Conservation (phyloP, 2,113 vertebrate genomes). For the Platanista minor region DNA sequence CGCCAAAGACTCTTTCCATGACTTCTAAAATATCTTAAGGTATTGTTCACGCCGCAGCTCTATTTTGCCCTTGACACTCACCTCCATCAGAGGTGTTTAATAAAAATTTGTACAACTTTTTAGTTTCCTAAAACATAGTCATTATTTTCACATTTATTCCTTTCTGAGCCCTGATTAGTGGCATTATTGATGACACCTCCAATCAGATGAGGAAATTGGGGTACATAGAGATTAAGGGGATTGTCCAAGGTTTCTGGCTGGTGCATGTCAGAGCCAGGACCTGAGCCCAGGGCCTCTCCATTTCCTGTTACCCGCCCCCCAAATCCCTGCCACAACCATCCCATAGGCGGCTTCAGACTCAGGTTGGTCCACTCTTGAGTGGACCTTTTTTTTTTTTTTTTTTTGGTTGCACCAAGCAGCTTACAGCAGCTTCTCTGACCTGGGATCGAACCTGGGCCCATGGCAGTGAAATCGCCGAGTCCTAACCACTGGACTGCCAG, state of each 20-base stretch:
- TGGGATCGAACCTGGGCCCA: background rate
- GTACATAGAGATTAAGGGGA: background rate
- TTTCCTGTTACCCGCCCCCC: rapidly evolving
- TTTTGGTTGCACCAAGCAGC: background rate
- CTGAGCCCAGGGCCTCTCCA: too few relatives aligned
- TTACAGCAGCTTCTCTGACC: background rate
- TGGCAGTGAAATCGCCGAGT: background rate
- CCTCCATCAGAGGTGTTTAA: background rate
- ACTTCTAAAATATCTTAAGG: background rate
- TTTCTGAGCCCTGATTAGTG: background rate
- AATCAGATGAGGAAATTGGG: background rate
- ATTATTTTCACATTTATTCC: background rate
- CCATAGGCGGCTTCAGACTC: background rate
- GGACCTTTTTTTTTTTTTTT: too few relatives aligned
- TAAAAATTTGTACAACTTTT: background rate
- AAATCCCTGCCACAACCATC: background rate
- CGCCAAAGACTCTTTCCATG: background rate
- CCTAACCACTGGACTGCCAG: background rate
- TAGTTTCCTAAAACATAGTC: background rate
- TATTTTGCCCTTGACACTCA: background rate
- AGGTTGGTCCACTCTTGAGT: background rate
- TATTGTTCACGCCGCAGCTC: background rate
- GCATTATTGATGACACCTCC: background rate
- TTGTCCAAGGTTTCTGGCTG: background rate
- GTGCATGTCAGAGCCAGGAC: background rate